These are phyloP conservation scores for Aspidiotus destructor DNA, from an alignment of 2,888 invertebrate genomes.

Conservation along the genomic window DNA sequence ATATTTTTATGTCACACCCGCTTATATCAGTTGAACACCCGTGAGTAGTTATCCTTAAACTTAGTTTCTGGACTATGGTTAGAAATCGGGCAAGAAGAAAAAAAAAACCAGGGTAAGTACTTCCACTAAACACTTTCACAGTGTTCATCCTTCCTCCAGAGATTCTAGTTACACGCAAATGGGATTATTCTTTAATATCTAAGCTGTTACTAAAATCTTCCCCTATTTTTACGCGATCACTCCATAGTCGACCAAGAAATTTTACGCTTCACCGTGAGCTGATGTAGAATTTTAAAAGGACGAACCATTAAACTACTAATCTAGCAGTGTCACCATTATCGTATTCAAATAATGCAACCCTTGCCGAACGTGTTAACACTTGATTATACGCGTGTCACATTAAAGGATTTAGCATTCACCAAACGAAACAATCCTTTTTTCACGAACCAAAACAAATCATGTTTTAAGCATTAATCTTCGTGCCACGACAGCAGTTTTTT, in stretches of 20 bases:
- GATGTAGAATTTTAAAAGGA: conserved; percentile 1
- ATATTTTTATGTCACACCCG: too few species aligned
- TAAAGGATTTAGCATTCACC: conserved; percentile 20
- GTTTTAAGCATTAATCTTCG: conserved; percentile 20
- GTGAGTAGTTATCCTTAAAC: too few species aligned
- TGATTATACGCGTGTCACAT: conserved; percentile 19
- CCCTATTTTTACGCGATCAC: too few species aligned
- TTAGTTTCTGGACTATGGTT: too few species aligned
- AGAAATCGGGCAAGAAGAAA: too few species aligned
- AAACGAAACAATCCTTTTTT: conserved; percentile 9
- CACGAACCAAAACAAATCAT: conserved; percentile 27
- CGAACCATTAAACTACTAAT: conserved; percentile 9
- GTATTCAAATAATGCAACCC: conserved; percentile 13
- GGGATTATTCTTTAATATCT: too few species aligned
- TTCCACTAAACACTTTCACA: too few species aligned
- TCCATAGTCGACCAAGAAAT: neutral
- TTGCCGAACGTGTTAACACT: conserved; percentile 6
- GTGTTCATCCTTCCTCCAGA: too few species aligned
- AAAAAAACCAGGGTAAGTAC: too few species aligned
- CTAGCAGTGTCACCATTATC: neutral
- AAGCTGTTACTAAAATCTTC: too few species aligned
- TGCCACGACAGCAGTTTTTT: neutral
- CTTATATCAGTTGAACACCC: too few species aligned
- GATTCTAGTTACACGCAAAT: too few species aligned
- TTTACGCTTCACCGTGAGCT: conserved; percentile 2